Base-by-base conservation (phyloP, 2,113 vertebrate species). In the Phoxinus phoxinus region DNA sequence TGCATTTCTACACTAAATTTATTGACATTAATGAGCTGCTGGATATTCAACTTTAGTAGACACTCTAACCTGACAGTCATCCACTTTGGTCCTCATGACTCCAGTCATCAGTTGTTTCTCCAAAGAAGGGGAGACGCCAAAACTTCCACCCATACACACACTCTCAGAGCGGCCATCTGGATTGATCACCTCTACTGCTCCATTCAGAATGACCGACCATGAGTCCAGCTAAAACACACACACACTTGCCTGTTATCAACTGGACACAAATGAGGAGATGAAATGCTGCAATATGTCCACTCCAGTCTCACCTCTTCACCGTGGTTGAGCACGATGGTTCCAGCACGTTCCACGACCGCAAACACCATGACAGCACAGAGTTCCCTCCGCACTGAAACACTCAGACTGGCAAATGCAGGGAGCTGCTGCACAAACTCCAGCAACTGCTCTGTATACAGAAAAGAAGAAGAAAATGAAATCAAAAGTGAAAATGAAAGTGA, bases 301-400 rank as follows among this genome's bases (percentile, higher is more conserved):
- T 93, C 94, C 58, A n/a, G 19, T 93, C 94, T 93, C 71, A 98
- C 98, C 96, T 99, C 98, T 94, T 99, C 98, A 17, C 97, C 97
- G 69, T 99, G 96, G 0, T 99, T 99, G 46, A 99, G 94, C 51
- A 99, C 97, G 69, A 97, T 96, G 87, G 98, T 99, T 74, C 98
- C 97, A 9, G 98, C 98, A 32, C 97, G 96, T 84, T 99, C 98
- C 86, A 99, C 98, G 85, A 99, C 98, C 0, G 97, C 97, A 12
- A 99, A 99, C 46, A 99, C 97, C 98, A 99, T 99, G 85, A 99
- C 98, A 1, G 98, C 97, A 90, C 98, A 99, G 44, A 99, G 97
- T 85, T 99, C 97, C 86, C 98, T 94, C 90, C 98, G 94, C 90
- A 99, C 98, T 0, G 97, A 99, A 97, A 99, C 99, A 12, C 97